Conservation (phyloP, 2,888 invertebrate genomes). For the Hirtodrosophila histrioides region DNA sequence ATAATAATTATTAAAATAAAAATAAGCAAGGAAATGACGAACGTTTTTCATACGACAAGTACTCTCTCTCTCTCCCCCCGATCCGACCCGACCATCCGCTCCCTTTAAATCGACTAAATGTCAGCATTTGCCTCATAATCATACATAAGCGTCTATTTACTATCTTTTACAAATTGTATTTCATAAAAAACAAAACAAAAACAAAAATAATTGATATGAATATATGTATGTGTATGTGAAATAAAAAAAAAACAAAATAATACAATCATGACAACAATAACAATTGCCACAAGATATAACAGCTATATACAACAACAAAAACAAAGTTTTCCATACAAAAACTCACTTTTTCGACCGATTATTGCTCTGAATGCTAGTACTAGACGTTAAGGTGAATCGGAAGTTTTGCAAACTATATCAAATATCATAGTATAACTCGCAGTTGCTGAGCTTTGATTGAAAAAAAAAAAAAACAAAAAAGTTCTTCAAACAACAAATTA, state of each 20-base stretch:
- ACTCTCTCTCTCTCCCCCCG: background rate
- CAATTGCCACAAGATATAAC: constrained; percentile 8
- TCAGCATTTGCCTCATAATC: constrained; percentile 67
- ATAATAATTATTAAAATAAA: constrained; percentile 26
- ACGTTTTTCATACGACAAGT: constrained; percentile 13
- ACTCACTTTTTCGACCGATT: too few species aligned
- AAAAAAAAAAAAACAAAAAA: too few species aligned
- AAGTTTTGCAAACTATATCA: too few species aligned
- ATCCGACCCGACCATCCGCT: background rate
- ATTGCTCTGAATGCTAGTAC: too few species aligned
- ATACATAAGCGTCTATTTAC: constrained; percentile 59
- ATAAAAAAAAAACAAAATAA: constrained; percentile 21
- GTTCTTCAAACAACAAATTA: too few species aligned
- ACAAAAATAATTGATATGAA: constrained; percentile 11
- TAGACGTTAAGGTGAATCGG: too few species aligned
- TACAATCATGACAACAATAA: constrained; percentile 5
- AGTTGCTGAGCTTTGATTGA: too few species aligned
- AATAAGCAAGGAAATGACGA: constrained; percentile 27
- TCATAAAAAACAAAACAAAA: constrained; percentile 25
- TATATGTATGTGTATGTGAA: constrained; percentile 40
- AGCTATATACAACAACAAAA: too few species aligned
- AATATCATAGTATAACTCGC: too few species aligned
- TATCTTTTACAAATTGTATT: constrained; percentile 72
- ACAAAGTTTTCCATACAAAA: too few species aligned
- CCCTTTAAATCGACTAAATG: constrained; percentile 26